Conservation (phyloP, 2,888 invertebrate genomes). For the Terebella lapidaria region DNA sequence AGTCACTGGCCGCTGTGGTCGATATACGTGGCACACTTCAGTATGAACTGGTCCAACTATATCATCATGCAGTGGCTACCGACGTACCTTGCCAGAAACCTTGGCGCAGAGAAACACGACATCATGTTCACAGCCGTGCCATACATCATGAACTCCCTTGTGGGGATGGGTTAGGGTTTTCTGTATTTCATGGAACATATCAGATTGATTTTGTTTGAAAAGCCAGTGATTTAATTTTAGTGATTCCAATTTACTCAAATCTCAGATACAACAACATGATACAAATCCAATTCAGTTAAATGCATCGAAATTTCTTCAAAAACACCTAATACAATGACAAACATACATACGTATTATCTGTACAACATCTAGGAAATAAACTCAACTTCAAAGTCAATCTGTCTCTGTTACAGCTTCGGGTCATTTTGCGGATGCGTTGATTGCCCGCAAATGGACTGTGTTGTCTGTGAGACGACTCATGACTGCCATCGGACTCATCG, state of each 20-base stretch:
- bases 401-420: slow-evolving; percentile 57
- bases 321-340: no score
- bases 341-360: no score
- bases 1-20: slow-evolving; percentile 69
- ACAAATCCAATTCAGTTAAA: no score
- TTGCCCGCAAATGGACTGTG: slow-evolving; percentile 61
- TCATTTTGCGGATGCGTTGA: slow-evolving; percentile 67
- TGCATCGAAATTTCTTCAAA: no score
- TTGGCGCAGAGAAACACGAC: slow-evolving; percentile 65
- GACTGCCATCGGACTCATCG: slow-evolving; percentile 68
- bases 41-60: slow-evolving; percentile 76
- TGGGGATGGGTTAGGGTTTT: slow-evolving; percentile 62
- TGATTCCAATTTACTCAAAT: no score
- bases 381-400: no score
- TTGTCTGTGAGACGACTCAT: slow-evolving; percentile 67
- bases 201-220: no score
- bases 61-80: slow-evolving; percentile 77
- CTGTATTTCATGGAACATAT: no score
- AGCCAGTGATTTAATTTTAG: no score
- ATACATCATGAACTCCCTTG: slow-evolving; percentile 68
- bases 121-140: slow-evolving; percentile 71
- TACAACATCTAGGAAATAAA: no score
- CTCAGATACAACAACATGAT: no score
- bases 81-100: slow-evolving; percentile 64
- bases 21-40: slow-evolving; percentile 70